Conservation (phyloP, 2,113 vertebrate species). For the Budorcas taxicolor region DNA sequence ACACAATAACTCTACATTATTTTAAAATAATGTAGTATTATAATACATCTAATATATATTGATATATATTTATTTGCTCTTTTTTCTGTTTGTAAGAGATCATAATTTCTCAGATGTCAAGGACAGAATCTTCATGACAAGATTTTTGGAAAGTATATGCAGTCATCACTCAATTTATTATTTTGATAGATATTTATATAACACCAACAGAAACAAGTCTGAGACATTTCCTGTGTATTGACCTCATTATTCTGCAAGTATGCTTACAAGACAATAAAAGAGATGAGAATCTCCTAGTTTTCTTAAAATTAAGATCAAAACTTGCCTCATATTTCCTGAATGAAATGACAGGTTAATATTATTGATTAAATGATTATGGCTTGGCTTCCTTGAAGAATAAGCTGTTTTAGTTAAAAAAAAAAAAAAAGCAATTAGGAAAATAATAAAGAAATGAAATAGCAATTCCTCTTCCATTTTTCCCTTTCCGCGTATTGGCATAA, state of each 20-base stretch:
- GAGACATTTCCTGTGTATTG: slow-evolving; percentile 9
- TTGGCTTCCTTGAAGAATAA: slow-evolving; percentile 27
- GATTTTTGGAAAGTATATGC: neutral
- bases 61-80: neutral
- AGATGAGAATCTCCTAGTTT: neutral
- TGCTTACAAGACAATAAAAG: neutral
- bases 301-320: neutral
- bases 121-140: neutral
- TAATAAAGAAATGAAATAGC: slow-evolving; percentile 41
- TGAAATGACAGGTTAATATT: slow-evolving; percentile 47
- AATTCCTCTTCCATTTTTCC: neutral
- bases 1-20: neutral
- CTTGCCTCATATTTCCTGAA: slow-evolving; percentile 24
- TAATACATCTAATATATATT: neutral
- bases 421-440: slow-evolving; percentile 43
- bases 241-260: neutral
- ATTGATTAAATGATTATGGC: slow-evolving; percentile 40
- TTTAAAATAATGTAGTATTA: neutral
- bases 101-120: neutral
- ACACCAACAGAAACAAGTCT: neutral
- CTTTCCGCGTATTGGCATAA: slow-evolving; percentile 23
- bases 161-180: neutral
- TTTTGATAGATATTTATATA: slow-evolving; percentile 16
- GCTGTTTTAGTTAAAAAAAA: neutral
- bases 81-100: neutral